Conservation (phyloP, 2,888 invertebrate species). For the Tetragonisca angustula region DNA sequence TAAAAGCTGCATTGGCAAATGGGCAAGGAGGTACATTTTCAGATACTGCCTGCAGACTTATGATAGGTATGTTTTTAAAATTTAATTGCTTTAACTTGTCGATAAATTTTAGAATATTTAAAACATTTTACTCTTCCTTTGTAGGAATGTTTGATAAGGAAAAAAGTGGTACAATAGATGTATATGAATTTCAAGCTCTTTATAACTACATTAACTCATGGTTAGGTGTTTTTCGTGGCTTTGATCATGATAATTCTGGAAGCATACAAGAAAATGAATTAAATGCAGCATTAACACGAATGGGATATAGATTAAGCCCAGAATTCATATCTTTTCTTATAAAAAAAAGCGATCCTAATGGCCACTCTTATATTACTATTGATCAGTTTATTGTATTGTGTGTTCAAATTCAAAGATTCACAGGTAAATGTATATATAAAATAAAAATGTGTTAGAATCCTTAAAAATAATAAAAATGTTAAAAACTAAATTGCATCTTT, state of each 20-base stretch:
- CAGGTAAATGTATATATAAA: constrained; percentile 75
- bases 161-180: constrained; percentile 92
- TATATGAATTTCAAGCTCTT: constrained; percentile 93
- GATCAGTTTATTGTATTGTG: constrained; percentile 95
- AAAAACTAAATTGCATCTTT: not conserved
- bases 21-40: constrained; percentile 94
- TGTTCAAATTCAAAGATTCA: constrained; percentile 94
- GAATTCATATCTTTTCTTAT: constrained; percentile 91
- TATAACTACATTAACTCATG: constrained; percentile 96
- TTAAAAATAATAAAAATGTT: constrained; percentile 27
- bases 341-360: constrained; percentile 88
- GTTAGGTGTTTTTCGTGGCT: constrained; percentile 93
- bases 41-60: constrained; percentile 92
- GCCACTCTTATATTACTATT: constrained; percentile 89
- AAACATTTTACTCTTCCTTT: not conserved
- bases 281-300: constrained; percentile 90
- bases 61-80: constrained; percentile 88
- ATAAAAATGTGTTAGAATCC: not conserved
- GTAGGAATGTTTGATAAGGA: constrained; percentile 95
- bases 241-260: constrained; percentile 94
- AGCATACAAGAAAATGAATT: constrained; percentile 93
- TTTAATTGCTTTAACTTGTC: not conserved
- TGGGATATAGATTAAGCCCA: constrained; percentile 94
- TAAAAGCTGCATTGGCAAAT: constrained; percentile 93
- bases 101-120: not conserved